Base-by-base conservation (phyloP, 2,888 invertebrate genomes). In the Trachelus iudaicus region DNA sequence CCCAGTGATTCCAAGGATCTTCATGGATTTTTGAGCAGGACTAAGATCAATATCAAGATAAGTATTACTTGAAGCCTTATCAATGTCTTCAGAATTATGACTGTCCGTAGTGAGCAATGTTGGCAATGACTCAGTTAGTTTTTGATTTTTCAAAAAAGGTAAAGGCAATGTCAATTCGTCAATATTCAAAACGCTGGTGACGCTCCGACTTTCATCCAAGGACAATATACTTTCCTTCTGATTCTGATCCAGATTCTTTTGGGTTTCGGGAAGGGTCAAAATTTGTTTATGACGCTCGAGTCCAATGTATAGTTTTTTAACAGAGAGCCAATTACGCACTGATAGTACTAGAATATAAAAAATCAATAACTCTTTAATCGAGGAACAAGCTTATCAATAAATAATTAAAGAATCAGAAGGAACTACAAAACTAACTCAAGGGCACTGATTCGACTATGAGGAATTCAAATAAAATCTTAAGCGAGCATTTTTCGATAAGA, bases 21-120 rank as follows among this genome's bases (percentile, higher is more conserved):
- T 86, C 84, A 85, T 84, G 0, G 85, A 80, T 68, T 87, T 89
- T 75, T 89, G 84, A 0, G 76, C 79, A 0, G 85, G 85, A 0
- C 84, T 82, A 11, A 88, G 73, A 9, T 76, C 30, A 0, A 78
- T 56, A 35, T 81, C 80, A 4, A 83, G 82, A 23, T 84, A 75
- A 12, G 79, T 81, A 6, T 79, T 77, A 13, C 71, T 78, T 0
- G 80, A 77, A 34, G 78, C 81, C 0, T 83, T 82, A 0, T 83
- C 80, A 3, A 77, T 73, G 34, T 79, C 80, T n/a, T 80, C 80
- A 9, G 85, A 81, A 4, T 84, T 84, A 6, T 76, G 73, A 33
- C 82, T 86, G 3, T 81, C 79, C n/a, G 79, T 79, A 0, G 83
- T 83, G n/a, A 81, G 6, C 69, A 85, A 11, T 0, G 85, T 84